Conservation (phyloP, 2,888 invertebrate species). For the Zeuzera pyrina region DNA sequence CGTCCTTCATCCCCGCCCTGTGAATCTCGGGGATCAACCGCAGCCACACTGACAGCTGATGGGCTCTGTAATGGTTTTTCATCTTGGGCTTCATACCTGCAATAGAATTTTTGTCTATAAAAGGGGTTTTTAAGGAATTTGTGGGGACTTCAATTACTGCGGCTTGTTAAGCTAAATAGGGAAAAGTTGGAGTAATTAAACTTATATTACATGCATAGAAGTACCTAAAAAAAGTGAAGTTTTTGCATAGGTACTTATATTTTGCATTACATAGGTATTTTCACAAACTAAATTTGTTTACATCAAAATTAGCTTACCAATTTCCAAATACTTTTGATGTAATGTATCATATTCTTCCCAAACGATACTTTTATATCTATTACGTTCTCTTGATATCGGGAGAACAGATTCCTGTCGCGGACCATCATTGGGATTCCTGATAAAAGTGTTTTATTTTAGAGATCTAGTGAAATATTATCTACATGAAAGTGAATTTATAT, state of each 20-base stretch:
- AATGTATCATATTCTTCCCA: constrained; percentile 96
- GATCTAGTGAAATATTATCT: no score
- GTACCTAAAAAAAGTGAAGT: not conserved
- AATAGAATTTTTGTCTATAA: constrained; percentile 39
- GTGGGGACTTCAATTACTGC: constrained; percentile 19
- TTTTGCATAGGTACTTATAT: not conserved
- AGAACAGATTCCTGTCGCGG: constrained; percentile 84
- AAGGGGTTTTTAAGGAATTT: constrained; percentile 24
- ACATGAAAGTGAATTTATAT: no score
- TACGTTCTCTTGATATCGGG: constrained; percentile 87
- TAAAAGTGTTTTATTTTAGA: no score
- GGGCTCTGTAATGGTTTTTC: constrained; percentile 97
- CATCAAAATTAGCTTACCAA: constrained; percentile 77
- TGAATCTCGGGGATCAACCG: constrained; percentile 94
- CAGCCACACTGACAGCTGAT: constrained; percentile 96
- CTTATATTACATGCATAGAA: not conserved
- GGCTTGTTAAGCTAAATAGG: constrained; percentile 16
- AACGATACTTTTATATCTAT: constrained; percentile 85
- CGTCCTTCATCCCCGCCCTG: constrained; percentile 91
- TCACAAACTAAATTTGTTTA: no score
- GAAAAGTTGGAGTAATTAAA: constrained; percentile 34
- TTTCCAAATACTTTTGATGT: constrained; percentile 94
- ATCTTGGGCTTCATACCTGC: constrained; percentile 93
- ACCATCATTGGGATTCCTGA: constrained; percentile 89
- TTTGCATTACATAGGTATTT: not conserved